Evolutionary conservation across 2,888 invertebrate species (phyloP), one percentile per base, ranked within the genome.

Genomic region (Phorcus lineatus): DNA sequence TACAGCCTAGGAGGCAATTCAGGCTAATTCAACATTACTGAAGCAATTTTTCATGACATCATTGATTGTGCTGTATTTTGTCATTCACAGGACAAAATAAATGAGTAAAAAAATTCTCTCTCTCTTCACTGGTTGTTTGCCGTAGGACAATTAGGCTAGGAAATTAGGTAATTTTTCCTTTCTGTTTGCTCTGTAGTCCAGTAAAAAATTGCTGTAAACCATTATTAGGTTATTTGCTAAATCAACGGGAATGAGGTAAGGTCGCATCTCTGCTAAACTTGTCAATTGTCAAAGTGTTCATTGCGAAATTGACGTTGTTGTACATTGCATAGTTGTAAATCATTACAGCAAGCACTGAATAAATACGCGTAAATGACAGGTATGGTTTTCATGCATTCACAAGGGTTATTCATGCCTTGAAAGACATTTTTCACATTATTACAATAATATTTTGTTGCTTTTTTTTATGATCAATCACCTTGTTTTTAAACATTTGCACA

Each of bases 1-100:
- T 70, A 70, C 70, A 36, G 70, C 70, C 70, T 19, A 31, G 36
- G 19, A 70, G 70, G 31, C 70, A 70, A 36, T 70, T 36, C 28
- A 17, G 19, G 36, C 70, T 40, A 40, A 70, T 70, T 70, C 70
- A 70, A 70, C 70, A 70, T 40, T 19, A 40, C 70, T 19, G n/a
- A 70, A 36, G 70, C 40, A 31, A 70, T 70, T 31, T 40, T 70
- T 36, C 70, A 70, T 70, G 28, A 19, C 70, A 31, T 36, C 31
- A 70, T 70, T 70, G 70, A 70, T 36, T 70, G 4, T 19, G 36
- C 11, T 40, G 17, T 36, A 19, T 36, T 70, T 70, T 70, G 40
- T 70, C 70, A 19, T 17, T 70, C 40, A 36, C 70, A 28, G 11
- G 31, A 19, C 36, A 31, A 70, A 70, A 70, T 70, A 36, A 40